A percentile compares a stretch with the other conserved stretches of the same genome.
phyloP scores from a whole-genome alignment of 2,797 vertebrate genomes.

The Hipposideros larvatus region DNA sequence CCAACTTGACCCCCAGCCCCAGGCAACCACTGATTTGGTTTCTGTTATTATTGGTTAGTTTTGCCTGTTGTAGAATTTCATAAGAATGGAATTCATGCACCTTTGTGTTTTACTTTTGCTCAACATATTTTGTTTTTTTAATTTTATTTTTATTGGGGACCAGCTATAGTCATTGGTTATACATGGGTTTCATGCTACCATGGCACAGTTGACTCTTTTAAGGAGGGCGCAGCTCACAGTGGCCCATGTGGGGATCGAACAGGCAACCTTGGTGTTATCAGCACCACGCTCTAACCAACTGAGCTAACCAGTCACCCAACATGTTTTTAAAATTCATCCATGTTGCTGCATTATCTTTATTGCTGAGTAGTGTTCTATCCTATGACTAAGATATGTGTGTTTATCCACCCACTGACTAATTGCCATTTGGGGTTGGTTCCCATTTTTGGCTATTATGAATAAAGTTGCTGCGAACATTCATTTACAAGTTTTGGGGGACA shows the following conservation, averaged over 20 bases:
- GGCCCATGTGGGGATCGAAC: too few relatives aligned
- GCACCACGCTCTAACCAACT: too few relatives aligned
- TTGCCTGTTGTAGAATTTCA: neutral
- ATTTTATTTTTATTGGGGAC: too few relatives aligned
- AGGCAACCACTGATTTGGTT: neutral
- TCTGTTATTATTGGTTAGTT: conserved; percentile 15
- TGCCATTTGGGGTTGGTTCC: conserved; percentile 38
- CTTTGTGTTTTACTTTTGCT: conserved; percentile 47
- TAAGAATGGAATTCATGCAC: conserved; percentile 16
- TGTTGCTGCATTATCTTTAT: conserved; percentile 24
- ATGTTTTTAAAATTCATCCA: neutral
- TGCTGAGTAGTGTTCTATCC: neutral
- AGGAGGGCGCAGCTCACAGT: too few relatives aligned
- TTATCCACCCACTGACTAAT: neutral
- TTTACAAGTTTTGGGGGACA: neutral
- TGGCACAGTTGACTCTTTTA: too few relatives aligned
- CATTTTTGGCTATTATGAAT: neutral
- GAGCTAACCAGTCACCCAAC: too few relatives aligned
- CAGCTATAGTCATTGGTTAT: too few relatives aligned
- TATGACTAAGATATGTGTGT: neutral
- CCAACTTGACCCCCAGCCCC: neutral
- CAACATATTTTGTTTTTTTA: neutral
- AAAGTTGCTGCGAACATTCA: conserved; percentile 32
- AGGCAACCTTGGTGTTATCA: too few relatives aligned
- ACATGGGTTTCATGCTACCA: too few relatives aligned